Evolutionary conservation across 1,140 invertebrate genomes (phyloP), one percentile per base, ranked within the genome.

Genomic region (Thrips palmi): DNA sequence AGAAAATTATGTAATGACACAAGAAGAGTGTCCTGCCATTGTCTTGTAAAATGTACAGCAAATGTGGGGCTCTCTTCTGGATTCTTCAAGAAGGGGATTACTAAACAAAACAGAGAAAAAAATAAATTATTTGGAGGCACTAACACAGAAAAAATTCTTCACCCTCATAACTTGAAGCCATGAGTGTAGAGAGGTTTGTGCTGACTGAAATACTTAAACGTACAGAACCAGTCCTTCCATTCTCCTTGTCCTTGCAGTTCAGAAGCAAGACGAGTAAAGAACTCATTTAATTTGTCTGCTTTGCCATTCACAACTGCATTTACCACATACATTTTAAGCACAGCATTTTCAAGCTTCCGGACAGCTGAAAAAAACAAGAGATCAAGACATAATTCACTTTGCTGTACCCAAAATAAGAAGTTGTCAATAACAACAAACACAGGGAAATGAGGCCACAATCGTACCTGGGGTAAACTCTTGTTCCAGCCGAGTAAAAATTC

Each of bases 171-270:
- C n/a, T n/a, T n/a, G n/a, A n/a, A n/a, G n/a, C n/a, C n/a, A n/a
- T n/a, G n/a, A n/a, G n/a, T n/a, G n/a, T n/a, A n/a, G n/a, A n/a
- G n/a, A n/a, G n/a, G n/a, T n/a, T n/a, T n/a, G n/a, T n/a, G n/a
- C n/a, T n/a, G n/a, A n/a, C n/a, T 33, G 17, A 34, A 37, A 4
- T 4, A 19, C 7, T 15, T 27, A 23, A 33, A 62, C 73, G 66
- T 73, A 94, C 88, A 80, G 64, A 94, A 96, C 91, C 91, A 97
- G 49, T 96, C 91, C 52, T 80, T 91, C 86, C 91, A 97, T 53
- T 93, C 88, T 36, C 67, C 64, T 54, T 89, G 84, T 37, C 75
- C 77, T 53, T 91, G 84, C 19, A 94, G 52, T 50, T 94, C 84
- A 33, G 74, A 64, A 4, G 83, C 70, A 70, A 94, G 73, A 62